Evolutionary conservation across 2,888 invertebrate species (phyloP), one percentile per base, ranked within the genome.

Genomic region (Diplolepis rosae): DNA sequence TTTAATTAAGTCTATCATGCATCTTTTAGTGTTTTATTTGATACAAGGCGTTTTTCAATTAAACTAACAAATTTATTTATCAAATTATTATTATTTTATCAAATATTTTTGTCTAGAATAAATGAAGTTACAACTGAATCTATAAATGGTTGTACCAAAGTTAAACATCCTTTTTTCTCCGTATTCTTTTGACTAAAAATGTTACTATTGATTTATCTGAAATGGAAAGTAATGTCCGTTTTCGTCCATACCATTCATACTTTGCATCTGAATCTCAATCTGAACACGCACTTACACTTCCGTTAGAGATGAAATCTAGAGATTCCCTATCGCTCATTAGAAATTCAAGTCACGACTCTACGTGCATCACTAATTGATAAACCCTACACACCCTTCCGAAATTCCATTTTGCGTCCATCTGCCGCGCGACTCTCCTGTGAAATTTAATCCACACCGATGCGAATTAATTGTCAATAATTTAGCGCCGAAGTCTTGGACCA

Each of bases 321-420:
- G 7, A 24, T 1, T 42, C 27, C 18, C 51, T 52, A 52, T 13
- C 28, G 18, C 11, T 28, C 13, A 42, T 42, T 32, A 45, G 35
- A 35, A 48, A 39, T 61, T 61, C 61, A 22, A 39, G 61, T 61
- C 39, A 61, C 22, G 61, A 15, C 22, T 22, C 61, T n/a, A 24
- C 6, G 30, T 28, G 27, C 52, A 52, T 24, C 22, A 24, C 24
- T 81, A 81, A 81, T 79, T 80, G 77, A 82, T 77, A 79, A 79
- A 81, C 77, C 74, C 56, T 48, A 71, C 73, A 24, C n/a, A n/a
- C n/a, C n/a, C 61, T 39, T 11, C 61, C 24, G 22, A 61, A 61
- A 61, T 61, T 61, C 61, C n/a, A 61, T 61, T 50, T 61, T 35
- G 35, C 35, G 24, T 24, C 61, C 54, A 54, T 52, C 54, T 39